Evolutionary conservation across 2,113 vertebrate species (phyloP), one percentile per base, ranked within the genome.

Genomic region (Gasterosteus nipponicus): DNA sequence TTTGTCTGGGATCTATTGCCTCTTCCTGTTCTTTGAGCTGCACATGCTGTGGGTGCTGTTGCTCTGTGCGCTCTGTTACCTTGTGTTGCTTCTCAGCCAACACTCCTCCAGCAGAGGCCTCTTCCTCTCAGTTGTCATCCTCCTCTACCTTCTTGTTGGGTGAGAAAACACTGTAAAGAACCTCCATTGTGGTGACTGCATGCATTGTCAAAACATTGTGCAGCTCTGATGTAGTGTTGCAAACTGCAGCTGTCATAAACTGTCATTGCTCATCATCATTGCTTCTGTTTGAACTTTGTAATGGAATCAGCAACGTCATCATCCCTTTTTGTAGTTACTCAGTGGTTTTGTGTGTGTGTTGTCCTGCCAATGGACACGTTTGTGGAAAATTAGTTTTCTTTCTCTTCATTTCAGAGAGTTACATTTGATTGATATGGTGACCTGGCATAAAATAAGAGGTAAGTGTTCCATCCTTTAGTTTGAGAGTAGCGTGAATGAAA

Each of bases 401-500:
- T 22, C 8, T 63, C 8, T 86, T 87, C 11, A 53, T 81, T 85
- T 88, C 75, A 98, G 96, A 85, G 96, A 97, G 84, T 88, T 97
- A 89, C 96, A 97, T 87, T 94, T 98, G 91, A 95, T 97, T 73
- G 96, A 98, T 75, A 93, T 91, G 0, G 93, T 94, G 76, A 97
- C 95, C 64, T 98, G 96, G 96, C 94, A 97, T 84, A 97, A 95
- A 90, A 97, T 98, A 91, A 92, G 96, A 96, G 96, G 96, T 97
- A 86, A 89, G 53, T 49, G 44, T 65, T 46, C 26, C 8, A 38
- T 65, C 0, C 11, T 51, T 38, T 22, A 8, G 6, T 44, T n/a
- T 9, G 8, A 67, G 8, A 56, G 19, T 15, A 15, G 10, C 4
- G 7, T n/a, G 19, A 47, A 29, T 22, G 1, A 16, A 35, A 12